phyloP scores from a whole-genome alignment of 2,113 vertebrate species.

The Paratilapia polleni region DNA sequence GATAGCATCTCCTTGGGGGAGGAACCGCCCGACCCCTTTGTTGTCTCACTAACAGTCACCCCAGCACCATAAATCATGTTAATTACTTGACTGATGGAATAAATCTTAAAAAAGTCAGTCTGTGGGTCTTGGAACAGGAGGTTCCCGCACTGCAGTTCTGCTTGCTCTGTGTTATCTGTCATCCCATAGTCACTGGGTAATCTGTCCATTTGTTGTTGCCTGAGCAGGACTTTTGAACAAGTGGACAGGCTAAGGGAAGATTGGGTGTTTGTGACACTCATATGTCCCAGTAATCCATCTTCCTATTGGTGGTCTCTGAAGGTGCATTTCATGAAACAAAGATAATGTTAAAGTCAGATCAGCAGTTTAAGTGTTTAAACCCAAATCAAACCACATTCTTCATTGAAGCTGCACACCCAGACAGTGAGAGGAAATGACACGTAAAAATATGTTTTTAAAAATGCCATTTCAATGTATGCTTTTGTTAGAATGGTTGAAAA shows the following conservation, averaged over 20 bases:
- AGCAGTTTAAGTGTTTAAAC: constrained; percentile 58
- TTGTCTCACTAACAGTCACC: constrained; percentile 82
- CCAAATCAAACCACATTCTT: constrained; percentile 37
- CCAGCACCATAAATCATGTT: constrained; percentile 83
- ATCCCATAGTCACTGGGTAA: constrained; percentile 80
- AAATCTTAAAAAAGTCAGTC: constrained; percentile 80
- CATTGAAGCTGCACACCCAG: background rate
- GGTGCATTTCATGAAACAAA: constrained; percentile 46
- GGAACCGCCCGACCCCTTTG: constrained; percentile 78
- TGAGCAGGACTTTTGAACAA: constrained; percentile 62
- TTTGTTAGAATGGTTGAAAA: constrained; percentile 2
- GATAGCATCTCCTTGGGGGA: constrained; percentile 85
- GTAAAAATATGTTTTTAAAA: background rate
- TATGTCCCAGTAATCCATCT: constrained; percentile 75
- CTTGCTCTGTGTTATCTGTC: constrained; percentile 78
- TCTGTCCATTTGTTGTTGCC: constrained; percentile 80
- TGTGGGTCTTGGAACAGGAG: constrained; percentile 69
- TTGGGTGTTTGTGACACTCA: constrained; percentile 66
- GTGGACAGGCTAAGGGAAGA: constrained; percentile 64
- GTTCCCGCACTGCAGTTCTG: constrained; percentile 76
- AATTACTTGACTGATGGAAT: constrained; percentile 86
- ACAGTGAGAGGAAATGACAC: background rate
- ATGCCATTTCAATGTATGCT: background rate
- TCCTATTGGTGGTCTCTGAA: constrained; percentile 75
- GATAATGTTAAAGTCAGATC: constrained; percentile 61